Evolutionary conservation across 2,888 invertebrate species (phyloP).

Genomic region (Cepaea hortensis): DNA sequence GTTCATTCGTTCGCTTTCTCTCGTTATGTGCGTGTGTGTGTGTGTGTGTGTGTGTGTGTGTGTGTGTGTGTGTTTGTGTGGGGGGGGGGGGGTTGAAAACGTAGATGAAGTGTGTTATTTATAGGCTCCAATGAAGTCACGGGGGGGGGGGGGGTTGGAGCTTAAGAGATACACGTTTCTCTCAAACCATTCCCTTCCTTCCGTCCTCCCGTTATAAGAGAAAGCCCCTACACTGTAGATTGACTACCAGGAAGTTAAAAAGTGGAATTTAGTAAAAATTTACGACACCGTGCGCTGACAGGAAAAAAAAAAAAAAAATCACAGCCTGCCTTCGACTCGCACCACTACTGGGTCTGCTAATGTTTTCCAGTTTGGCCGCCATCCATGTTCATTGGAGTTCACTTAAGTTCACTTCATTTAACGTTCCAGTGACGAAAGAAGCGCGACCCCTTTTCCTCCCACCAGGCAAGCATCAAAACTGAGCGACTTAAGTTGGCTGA

Average conservation of each 20-base stretch:
- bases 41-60: too few species aligned
- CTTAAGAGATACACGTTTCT: too few species aligned
- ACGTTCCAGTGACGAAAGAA: not conserved
- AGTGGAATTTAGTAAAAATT: not conserved
- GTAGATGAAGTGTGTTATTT: too few species aligned
- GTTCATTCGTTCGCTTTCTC: too few species aligned
- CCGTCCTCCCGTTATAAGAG: too few species aligned
- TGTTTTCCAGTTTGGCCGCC: conserved; percentile 44
- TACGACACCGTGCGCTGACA: not conserved
- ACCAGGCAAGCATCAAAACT: not conserved
- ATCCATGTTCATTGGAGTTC: not conserved
- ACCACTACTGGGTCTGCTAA: not conserved
- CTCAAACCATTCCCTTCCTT: too few species aligned
- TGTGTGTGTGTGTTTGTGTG: too few species aligned
- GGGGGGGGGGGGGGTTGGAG: too few species aligned
- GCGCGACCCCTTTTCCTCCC: not conserved
- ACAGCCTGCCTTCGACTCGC: not conserved
- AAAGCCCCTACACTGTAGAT: not conserved
- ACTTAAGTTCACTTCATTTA: conserved; percentile 16
- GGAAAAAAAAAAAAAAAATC: not conserved
- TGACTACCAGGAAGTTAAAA: not conserved
- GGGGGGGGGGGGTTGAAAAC: too few species aligned
- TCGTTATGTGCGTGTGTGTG: too few species aligned
- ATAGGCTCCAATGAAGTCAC: too few species aligned
- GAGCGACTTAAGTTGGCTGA: not conserved